Percentiles rank a stretch among this genome's conserved stretches.
phyloP scores from a whole-genome alignment of 2,888 invertebrate species.

The Coelinius sp. region DNA sequence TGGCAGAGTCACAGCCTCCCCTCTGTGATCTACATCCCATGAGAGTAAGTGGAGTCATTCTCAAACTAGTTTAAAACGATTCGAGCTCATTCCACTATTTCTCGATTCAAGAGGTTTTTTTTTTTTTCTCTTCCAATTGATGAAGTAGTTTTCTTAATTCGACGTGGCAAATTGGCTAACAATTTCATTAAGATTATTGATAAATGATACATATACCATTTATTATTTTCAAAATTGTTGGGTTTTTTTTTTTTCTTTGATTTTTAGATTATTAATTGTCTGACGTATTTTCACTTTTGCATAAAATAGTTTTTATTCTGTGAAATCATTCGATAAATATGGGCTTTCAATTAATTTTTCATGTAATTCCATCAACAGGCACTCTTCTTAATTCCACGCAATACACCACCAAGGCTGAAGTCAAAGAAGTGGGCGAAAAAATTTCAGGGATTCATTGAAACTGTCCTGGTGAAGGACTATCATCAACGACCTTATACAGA shows the following conservation, averaged over 20 bases:
- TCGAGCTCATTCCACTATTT: constrained; percentile 16
- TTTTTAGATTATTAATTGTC: too few relatives aligned
- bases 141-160: constrained; percentile 6
- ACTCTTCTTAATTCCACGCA: constrained; percentile 97
- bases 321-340: too few relatives aligned
- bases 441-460: constrained; percentile 98
- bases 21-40: constrained; percentile 99
- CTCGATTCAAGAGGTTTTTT: background rate
- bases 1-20: constrained; percentile 99
- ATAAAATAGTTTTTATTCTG: too few relatives aligned
- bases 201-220: too few relatives aligned
- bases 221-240: too few relatives aligned
- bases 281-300: too few relatives aligned
- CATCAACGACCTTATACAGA: constrained; percentile 99
- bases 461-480: constrained; percentile 98
- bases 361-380: constrained; percentile 72
- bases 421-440: constrained; percentile 98
- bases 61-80: constrained; percentile 2
- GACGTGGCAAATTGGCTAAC: background rate
- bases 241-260: too few relatives aligned
- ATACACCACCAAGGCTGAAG: constrained; percentile 97
- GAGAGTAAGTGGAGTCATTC: constrained; percentile 73
- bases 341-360: background rate
- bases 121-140: constrained; percentile 1
- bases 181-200: background rate